Percentiles rank a stretch among this genome's conserved stretches.
These are phyloP conservation scores for Drosophila bocki DNA, from an alignment of 1,140 invertebrate genomes.

Conservation along the genomic window DNA sequence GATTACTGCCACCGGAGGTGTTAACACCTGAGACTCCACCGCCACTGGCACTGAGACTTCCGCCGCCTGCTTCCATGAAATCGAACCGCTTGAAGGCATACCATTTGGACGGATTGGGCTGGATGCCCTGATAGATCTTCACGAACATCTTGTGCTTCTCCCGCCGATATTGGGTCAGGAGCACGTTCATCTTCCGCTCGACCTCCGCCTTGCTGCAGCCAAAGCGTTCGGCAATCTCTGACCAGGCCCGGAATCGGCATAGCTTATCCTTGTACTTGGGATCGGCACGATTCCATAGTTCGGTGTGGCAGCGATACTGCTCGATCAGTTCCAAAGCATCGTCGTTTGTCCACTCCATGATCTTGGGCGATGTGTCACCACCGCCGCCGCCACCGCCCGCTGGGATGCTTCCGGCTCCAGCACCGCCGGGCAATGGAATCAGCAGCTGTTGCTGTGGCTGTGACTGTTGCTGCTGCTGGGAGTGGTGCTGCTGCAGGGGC, in stretches of 20 bases:
- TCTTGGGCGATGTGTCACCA: constrained; percentile 61
- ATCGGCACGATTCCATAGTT: constrained; percentile 86
- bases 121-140: constrained; percentile 82
- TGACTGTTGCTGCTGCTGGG: not conserved
- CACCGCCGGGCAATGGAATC: constrained; percentile 58
- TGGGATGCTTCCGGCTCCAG: constrained; percentile 22
- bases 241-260: constrained; percentile 85
- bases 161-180: constrained; percentile 86
- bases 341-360: constrained; percentile 86
- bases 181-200: constrained; percentile 86
- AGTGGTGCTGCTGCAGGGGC: constrained; percentile 23
- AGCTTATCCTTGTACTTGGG: constrained; percentile 85
- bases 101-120: constrained; percentile 84
- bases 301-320: constrained; percentile 85
- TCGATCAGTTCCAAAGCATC: constrained; percentile 85
- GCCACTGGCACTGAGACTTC: constrained; percentile 55
- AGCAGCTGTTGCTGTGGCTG: constrained; percentile 48
- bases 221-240: constrained; percentile 85
- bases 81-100: constrained; percentile 84
- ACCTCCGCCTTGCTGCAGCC: constrained; percentile 86
- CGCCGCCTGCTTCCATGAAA: constrained; percentile 82
- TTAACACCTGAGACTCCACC: constrained; percentile 25
- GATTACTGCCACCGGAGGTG: constrained; percentile 25
- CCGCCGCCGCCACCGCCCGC: constrained; percentile 25
- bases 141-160: constrained; percentile 86